Percentiles rank a stretch among this genome's conserved stretches.
These are phyloP conservation scores for Bovichtus variegatus DNA, from an alignment of 2,797 vertebrate genomes.

Conservation along the genomic window DNA sequence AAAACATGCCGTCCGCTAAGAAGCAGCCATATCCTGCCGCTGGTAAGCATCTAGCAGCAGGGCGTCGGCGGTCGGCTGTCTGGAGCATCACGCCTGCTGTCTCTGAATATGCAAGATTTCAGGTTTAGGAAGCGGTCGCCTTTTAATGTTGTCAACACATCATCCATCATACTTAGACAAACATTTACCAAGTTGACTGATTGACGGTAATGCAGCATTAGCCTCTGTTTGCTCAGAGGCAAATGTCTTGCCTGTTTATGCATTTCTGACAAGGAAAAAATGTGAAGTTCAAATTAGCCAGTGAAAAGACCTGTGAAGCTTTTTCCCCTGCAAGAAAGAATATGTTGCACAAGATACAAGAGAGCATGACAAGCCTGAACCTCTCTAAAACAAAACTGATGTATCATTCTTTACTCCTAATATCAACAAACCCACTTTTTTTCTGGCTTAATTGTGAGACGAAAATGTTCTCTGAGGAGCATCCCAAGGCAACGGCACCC, in stretches of 20 bases:
- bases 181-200: constrained; percentile 73
- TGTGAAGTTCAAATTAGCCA: constrained; percentile 51
- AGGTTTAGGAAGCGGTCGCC: constrained; percentile 67
- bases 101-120: constrained; percentile 76
- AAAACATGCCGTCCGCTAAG: constrained; percentile 63
- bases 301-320: constrained; percentile 38
- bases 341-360: constrained; percentile 3
- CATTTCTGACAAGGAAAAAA: constrained; percentile 37
- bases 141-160: constrained; percentile 67
- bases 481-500: constrained; percentile 55
- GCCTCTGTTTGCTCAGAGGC: constrained; percentile 69
- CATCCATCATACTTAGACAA: constrained; percentile 78
- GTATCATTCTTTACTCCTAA: constrained; percentile 51
- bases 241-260: constrained; percentile 69
- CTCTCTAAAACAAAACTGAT: constrained; percentile 45
- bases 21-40: constrained; percentile 68
- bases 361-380: constrained; percentile 24
- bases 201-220: constrained; percentile 77
- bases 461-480: constrained; percentile 59
- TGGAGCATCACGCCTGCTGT: constrained; percentile 70
- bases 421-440: constrained; percentile 43
- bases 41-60: constrained; percentile 68
- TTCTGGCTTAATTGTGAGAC: constrained; percentile 61
- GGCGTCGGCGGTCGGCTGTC: constrained; percentile 64
- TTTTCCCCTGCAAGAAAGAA: constrained; percentile 17